Base-by-base conservation (phyloP, 2,888 invertebrate genomes). In the Monoplex corrugatus region DNA sequence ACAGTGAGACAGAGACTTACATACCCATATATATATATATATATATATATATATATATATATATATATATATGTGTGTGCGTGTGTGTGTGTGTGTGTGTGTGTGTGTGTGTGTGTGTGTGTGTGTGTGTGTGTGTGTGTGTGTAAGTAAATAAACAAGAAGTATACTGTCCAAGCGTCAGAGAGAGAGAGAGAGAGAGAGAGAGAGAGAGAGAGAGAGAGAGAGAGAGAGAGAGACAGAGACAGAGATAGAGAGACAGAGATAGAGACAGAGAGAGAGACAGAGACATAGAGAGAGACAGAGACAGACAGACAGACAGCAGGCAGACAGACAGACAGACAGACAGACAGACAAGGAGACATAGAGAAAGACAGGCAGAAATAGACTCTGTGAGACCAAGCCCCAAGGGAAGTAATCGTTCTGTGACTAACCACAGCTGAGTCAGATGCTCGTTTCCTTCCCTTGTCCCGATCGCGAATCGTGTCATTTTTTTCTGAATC, bases 241-340 rank as follows among this genome's bases (percentile, higher is more conserved):
- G 2, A 8, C 16, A 44, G 16, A 38, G 28, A 44, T 6, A 84
- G 19, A 13, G 13, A 84, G 16, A 84, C 10, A 84, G 44, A 44
- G 28, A 45, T 16, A 84, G 28, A 50, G 13, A 68, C 23, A 68
- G 68, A 28, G 68, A 68, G 19, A 72, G 8, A n/a, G 16, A n/a
- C n/a, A 72, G 2, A n/a, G 10, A n/a, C 28, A 32, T 32, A 32
- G 8, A 72, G 23, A n/a, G 16, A 2, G 68, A 68, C 13, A 68
- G 13, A 28, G 28, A 10, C 13, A 28, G 92, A 2, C 90, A 92
- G 50, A 50, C 16, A 23, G 57, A 23, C 19, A 57, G 2, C 2
- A 23, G n/a, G n/a, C n/a, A 57, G 10, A 16, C 57, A n/a, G n/a
- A n/a, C n/a, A n/a, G n/a, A n/a, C n/a, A n/a, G n/a, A n/a, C n/a